Percentiles rank a stretch among this genome's conserved stretches.
Evolutionary conservation across 2,888 invertebrate species (phyloP).

Genomic region (Meandrusa payeni): DNA sequence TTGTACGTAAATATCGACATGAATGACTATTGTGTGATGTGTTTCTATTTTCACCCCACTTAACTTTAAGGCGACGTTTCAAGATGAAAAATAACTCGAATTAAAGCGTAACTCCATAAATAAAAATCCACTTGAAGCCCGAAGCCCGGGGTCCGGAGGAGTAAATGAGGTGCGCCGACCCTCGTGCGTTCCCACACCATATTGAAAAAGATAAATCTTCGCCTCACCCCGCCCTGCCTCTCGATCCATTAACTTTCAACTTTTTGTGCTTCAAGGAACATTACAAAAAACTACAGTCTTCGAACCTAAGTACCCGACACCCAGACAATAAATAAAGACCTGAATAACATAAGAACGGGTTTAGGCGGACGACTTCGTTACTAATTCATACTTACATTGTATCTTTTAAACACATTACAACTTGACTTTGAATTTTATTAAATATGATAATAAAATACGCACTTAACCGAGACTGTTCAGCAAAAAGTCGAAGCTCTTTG

Average conservation of each 20-base stretch:
- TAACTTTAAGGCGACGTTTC: conserved; percentile 26
- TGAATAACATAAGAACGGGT: conserved; percentile 31
- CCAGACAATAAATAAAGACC: conserved; percentile 32
- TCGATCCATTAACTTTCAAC: conserved; percentile 51
- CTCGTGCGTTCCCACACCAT: conserved; percentile 58
- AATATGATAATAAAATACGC: conserved; percentile 58
- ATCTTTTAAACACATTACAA: conserved; percentile 42
- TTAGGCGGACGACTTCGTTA: conserved; percentile 31
- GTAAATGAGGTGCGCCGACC: conserved; percentile 36
- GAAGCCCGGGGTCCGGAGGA: conserved; percentile 32
- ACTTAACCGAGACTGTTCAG: conserved; percentile 49
- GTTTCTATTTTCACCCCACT: conserved; percentile 24
- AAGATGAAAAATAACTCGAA: conserved; percentile 42
- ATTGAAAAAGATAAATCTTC: conserved; percentile 75
- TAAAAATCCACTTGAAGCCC: conserved; percentile 57
- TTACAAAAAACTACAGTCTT: conserved; percentile 22
- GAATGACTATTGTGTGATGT: too few species aligned
- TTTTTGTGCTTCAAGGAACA: conserved; percentile 33
- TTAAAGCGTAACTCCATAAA: conserved; percentile 62
- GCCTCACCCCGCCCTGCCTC: conserved; percentile 53
- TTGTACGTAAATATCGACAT: too few species aligned
- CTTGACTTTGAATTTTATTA: conserved; percentile 54
- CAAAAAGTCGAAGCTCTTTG: conserved; percentile 62
- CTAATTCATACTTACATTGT: conserved; percentile 48
- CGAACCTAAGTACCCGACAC: conserved; percentile 26